phyloP scores from a whole-genome alignment of 37 sponge, comb jelly and placozoan genomes.

The Cliona cf. orientalis region DNA sequence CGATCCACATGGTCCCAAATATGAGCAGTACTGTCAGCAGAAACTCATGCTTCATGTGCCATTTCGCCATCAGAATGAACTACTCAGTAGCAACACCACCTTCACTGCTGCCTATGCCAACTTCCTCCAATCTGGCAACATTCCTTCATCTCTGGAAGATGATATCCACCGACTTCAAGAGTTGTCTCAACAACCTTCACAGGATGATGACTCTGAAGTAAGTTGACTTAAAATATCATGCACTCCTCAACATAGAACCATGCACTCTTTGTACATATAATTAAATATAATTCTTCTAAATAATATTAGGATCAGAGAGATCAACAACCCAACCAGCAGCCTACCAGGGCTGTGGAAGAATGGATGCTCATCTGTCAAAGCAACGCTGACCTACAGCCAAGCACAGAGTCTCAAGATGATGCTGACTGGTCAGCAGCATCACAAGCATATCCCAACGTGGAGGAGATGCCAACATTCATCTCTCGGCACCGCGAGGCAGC shows the following conservation, averaged over 20 bases:
- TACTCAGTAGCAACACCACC: constrained; percentile 11
- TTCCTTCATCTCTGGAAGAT: constrained; percentile 58
- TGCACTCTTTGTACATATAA: too few relatives aligned
- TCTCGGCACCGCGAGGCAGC: not conserved
- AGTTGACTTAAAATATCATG: not conserved
- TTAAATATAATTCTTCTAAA: not conserved
- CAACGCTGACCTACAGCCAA: not conserved
- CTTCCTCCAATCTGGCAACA: constrained; percentile 42
- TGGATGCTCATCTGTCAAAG: constrained; percentile 62
- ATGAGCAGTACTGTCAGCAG: constrained; percentile 63
- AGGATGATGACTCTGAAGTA: not conserved
- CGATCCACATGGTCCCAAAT: constrained; percentile 48
- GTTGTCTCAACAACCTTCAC: not conserved
- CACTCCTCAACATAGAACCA: too few relatives aligned
- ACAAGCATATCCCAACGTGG: constrained; percentile 38
- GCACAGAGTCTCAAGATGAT: not conserved
- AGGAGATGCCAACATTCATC: constrained; percentile 32
- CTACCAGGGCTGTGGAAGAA: constrained; percentile 35
- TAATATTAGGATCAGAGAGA: constrained; percentile 18
- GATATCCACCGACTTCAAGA: constrained; percentile 51
- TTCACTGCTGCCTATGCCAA: constrained; percentile 48
- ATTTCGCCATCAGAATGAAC: constrained; percentile 40
- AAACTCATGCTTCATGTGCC: constrained; percentile 55
- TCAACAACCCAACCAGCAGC: not conserved
- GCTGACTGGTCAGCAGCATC: constrained; percentile 22